Conservation (phyloP, 2,888 invertebrate genomes). For the Monoplex corrugatus region DNA sequence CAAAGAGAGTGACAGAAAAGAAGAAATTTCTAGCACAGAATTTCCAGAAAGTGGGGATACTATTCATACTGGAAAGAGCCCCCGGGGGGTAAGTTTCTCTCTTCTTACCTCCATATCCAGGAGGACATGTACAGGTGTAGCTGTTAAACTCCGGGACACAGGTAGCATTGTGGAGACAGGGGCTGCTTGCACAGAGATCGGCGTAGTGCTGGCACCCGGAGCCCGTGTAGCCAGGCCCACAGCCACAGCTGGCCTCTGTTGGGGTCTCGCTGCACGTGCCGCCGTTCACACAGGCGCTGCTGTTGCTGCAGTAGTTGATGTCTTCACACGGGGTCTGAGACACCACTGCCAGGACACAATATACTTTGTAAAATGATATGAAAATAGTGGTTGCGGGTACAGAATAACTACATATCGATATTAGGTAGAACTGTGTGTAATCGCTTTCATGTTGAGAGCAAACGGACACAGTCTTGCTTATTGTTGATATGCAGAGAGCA, state of each 20-base stretch:
- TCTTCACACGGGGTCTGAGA: constrained; percentile 22
- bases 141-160: constrained; percentile 83
- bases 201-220: constrained; percentile 68
- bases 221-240: constrained; percentile 66
- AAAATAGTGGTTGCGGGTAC: too few relatives aligned
- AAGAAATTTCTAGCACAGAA: too few relatives aligned
- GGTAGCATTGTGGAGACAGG: constrained; percentile 90
- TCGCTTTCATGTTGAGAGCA: too few relatives aligned
- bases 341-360: constrained; percentile 15
- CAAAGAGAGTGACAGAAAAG: too few relatives aligned
- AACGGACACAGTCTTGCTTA: too few relatives aligned
- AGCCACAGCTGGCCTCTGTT: constrained; percentile 62
- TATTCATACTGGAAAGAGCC: too few relatives aligned
- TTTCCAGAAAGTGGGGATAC: too few relatives aligned
- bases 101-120: constrained; percentile 66
- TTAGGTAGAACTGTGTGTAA: too few relatives aligned
- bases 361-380: too few relatives aligned
- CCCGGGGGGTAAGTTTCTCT: too few relatives aligned
- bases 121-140: constrained; percentile 65
- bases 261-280: constrained; percentile 51
- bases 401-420: too few relatives aligned
- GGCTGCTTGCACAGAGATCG: constrained; percentile 91
- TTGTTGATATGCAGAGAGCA: too few relatives aligned
- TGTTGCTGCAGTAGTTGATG: constrained; percentile 50
- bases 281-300: constrained; percentile 62